Percentiles rank a stretch among this genome's conserved stretches.
phyloP scores from a whole-genome alignment of 2,113 vertebrate genomes.

The Theristicus caerulescens region DNA sequence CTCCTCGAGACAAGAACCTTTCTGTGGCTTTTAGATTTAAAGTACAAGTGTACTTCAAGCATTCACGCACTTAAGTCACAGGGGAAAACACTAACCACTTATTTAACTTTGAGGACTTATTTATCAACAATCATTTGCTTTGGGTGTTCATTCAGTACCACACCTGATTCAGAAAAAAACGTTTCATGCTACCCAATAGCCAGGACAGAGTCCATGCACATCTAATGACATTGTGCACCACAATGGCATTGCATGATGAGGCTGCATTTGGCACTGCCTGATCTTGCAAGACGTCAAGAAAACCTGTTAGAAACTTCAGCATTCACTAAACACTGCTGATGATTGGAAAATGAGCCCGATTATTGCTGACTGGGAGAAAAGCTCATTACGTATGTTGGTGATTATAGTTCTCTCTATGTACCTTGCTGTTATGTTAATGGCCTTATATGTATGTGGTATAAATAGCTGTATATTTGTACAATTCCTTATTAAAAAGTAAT shows the following conservation, averaged over 20 bases:
- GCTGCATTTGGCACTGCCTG: background rate
- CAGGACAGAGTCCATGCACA: background rate
- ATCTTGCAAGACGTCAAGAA: background rate
- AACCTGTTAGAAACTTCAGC: background rate
- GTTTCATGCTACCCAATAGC: background rate
- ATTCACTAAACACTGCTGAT: background rate
- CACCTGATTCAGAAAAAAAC: background rate
- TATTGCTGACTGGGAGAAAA: background rate
- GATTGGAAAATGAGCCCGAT: background rate
- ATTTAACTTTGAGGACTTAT: background rate
- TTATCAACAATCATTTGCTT: slow-evolving; percentile 12
- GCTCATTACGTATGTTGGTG: background rate
- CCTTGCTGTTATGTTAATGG: background rate
- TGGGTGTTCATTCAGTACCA: background rate
- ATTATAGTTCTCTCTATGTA: background rate
- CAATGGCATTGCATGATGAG: background rate
- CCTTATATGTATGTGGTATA: slow-evolving; percentile 4
- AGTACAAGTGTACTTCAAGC: background rate
- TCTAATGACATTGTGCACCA: background rate
- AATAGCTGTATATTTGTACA: slow-evolving; percentile 19
- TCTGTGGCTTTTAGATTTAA: background rate
- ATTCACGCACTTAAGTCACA: slow-evolving; percentile 45
- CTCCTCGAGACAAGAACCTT: background rate
- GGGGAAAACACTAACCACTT: background rate
- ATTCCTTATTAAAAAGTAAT: background rate